phyloP scores from a whole-genome alignment of 2,797 vertebrate species.

The Poeciliopsis presidionis region DNA sequence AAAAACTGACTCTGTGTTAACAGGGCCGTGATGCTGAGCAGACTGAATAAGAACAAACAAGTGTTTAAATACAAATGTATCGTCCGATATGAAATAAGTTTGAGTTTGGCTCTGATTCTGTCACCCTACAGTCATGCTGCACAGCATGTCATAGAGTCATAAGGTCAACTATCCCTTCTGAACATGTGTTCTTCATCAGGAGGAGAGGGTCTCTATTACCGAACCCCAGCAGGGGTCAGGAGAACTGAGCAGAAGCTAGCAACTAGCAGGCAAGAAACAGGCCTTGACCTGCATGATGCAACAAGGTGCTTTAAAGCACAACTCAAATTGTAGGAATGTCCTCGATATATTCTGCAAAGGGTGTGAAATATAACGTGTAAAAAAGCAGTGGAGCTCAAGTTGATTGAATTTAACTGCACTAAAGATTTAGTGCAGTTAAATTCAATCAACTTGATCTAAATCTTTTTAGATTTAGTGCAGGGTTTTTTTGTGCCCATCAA shows the following conservation, averaged over 20 bases:
- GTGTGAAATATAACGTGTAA: background rate
- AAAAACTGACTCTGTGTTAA: background rate
- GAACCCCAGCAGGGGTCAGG: background rate
- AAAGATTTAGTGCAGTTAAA: no score
- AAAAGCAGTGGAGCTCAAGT: background rate
- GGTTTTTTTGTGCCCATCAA: background rate
- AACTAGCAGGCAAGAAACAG: background rate
- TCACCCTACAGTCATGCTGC: background rate
- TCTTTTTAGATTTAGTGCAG: no score
- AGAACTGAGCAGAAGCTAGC: background rate
- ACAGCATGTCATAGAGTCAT: no score
- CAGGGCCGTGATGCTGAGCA: background rate
- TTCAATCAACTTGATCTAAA: no score
- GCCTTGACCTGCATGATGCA: background rate
- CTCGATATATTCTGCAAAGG: background rate
- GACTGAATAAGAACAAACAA: constrained; percentile 1
- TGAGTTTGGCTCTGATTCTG: background rate
- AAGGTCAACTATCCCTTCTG: background rate
- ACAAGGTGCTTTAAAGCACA: no score
- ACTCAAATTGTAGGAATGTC: no score
- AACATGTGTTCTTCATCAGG: background rate
- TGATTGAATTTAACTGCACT: background rate
- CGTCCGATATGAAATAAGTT: background rate
- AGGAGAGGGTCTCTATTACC: background rate
- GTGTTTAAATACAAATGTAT: background rate